Base-by-base conservation (phyloP, 2,888 invertebrate genomes). In the Erynnis tages region DNA sequence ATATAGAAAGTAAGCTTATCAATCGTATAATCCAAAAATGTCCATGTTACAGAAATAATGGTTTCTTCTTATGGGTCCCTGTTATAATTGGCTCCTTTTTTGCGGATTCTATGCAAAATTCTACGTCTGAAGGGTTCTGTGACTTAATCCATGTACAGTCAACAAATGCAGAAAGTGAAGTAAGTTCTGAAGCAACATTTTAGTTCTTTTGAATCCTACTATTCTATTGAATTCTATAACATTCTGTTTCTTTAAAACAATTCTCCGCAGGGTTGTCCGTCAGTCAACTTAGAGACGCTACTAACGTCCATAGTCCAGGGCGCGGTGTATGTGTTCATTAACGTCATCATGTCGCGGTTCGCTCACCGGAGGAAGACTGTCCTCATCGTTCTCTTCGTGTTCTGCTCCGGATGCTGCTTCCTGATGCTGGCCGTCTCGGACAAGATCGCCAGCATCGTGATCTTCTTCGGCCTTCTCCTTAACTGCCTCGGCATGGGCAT, bases 31-130 rank as follows among this genome's bases (percentile, higher is more conserved):
- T 4, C 21, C 21, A 4, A 21, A 21, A 4, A 21, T 4, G 4
- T 38, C 7, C 2, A 23, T 5, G 30, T 64, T 65, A 4, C 60
- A 88, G 87, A 23, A 82, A 82, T 53, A 83, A 85, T 56, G 81
- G 88, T 23, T 74, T 84, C 54, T 74, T 78, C 53, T 76, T 90
- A 59, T 91, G 91, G 90, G 80, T 85, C 52, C 91, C 91, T 0
- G 13, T 47, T 8, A 17, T 47, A 37, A 13, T 47, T 13, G 25
- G 8, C 4, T 19, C 35, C 25, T 41, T 32, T n/a, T 47, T 47
- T n/a, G n/a, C 37, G 1, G 37, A 35, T 1, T 2, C 27, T 13
- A 1, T 10, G 10, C 4, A 2, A 37, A 17, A 27, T 37, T n/a
- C 37, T 37, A 16, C 7, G 8, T 34, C 46, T 0, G 46, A 25